Base-by-base conservation (phyloP, 2,113 vertebrate species). In the Orthochromis indermauri region DNA sequence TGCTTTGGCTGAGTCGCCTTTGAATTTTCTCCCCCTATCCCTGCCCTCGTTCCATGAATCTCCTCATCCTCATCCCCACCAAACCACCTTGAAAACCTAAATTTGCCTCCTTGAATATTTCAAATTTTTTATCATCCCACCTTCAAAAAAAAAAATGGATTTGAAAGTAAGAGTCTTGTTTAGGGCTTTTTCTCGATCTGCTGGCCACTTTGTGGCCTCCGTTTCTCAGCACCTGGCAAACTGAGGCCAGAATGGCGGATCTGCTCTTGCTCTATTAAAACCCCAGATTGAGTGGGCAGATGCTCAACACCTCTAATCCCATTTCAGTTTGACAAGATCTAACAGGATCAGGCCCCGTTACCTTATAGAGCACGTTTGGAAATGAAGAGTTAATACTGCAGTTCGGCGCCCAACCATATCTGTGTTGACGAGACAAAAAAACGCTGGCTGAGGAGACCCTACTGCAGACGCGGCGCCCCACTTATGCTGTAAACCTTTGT, bases 231-330 rank as follows among this genome's bases (percentile, higher is more conserved):
- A 55, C 71, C 92, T 87, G 94, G 89, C 87, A 91, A 10, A 83
- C 49, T 3, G 24, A 81, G 26, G 80, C 78, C 71, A 53, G 55
- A 35, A 82, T 85, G 57, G 91, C 17, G 54, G 81, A 90, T 80
- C 90, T 81, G 59, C 88, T 79, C 57, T 17, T 9, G 83, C 76
- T 88, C 54, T n/a, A 40, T 93, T 92, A 90, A 90, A 80, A 87
- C 80, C 91, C 68, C 91, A 90, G 93, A 91, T 93, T 93, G 93
- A 88, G 86, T 47, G 61, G 92, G 83, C 93, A 95, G 95, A 94
- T 94, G 94, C 93, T 95, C 92, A 90, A 89, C 90, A 86, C 90
- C 91, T 90, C 90, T 96, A 96, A 97, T 96, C 95, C 93, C 87
- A 94, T 95, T 96, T 91, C 90, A 83, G 91, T 90, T 86, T 84